phyloP scores from a whole-genome alignment of 2,888 invertebrate genomes.

The Watsonalla cultraria region DNA sequence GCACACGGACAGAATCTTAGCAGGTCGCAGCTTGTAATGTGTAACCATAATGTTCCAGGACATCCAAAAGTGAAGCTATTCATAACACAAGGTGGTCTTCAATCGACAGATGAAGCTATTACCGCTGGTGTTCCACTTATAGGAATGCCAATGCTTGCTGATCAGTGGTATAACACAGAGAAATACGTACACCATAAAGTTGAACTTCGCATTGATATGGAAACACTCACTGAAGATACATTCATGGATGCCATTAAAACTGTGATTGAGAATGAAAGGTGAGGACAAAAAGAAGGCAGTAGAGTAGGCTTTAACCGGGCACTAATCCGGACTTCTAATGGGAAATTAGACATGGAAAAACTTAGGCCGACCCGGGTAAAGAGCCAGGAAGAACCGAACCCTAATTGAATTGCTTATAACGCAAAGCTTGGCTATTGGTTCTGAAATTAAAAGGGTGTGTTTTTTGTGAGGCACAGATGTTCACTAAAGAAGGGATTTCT shows the following conservation, averaged over 20 bases:
- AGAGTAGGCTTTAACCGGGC: too few species aligned
- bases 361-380: background rate
- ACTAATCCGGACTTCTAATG: background rate
- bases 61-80: slow-evolving; percentile 70
- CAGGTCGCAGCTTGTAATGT: background rate
- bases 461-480: too few species aligned
- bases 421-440: too few species aligned
- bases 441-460: too few species aligned
- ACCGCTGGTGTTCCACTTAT: slow-evolving; percentile 56
- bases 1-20: too few species aligned
- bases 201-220: slow-evolving; percentile 36
- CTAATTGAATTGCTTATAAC: too few species aligned
- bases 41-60: slow-evolving; percentile 22
- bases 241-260: slow-evolving; percentile 33
- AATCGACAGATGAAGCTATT: slow-evolving; percentile 67
- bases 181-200: slow-evolving; percentile 39
- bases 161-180: slow-evolving; percentile 61
- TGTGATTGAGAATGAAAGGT: slow-evolving; percentile 39
- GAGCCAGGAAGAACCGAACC: too few species aligned
- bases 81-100: slow-evolving; percentile 68
- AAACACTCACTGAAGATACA: slow-evolving; percentile 30
- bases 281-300: background rate
- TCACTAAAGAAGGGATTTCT: too few species aligned
- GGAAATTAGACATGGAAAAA: background rate
- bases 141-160: slow-evolving; percentile 58